Base-by-base conservation (phyloP, 2,797 vertebrate genomes). In the Hydrolagus colliei region DNA sequence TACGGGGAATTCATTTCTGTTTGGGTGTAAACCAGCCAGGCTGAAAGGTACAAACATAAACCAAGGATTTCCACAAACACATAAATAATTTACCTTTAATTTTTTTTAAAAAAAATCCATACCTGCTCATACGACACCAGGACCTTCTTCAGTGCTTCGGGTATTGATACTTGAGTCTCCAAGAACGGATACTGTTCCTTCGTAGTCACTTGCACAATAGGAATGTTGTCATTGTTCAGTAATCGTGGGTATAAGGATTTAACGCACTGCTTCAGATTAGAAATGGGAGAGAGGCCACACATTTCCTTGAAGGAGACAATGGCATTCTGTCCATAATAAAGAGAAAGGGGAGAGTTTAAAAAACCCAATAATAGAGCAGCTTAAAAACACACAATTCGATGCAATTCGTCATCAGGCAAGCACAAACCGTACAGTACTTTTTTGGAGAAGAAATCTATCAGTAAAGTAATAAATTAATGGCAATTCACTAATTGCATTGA, bases 181-280 rank as follows among this genome's bases (percentile, higher is more conserved):
- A 99, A 92, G 88, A 93, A 95, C 0, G 98, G 98, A 88, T 97
- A 98, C 0, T 90, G 91, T 0, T 98, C 97, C 91, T 92, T 98
- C 90, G 97, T 93, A 89, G 93, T 93, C 88, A 99, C 96, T 62
- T 88, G 89, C 73, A 97, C 97, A 0, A 94, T 95, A 80, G 96
- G 94, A 0, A 88, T 4, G 14, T 92, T 96, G 87, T 98, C 97
- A 0, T 94, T 89, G 89, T 90, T 92, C 88, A 96, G 92, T 2
- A 99, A 95, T 71, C 98, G 92, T 0, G 97, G 95, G 87, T 96
- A 94, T 90, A 99, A 90, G 61, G 95, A 97, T 90, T 98, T 92
- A 90, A 99, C 97, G 93, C 97, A 99, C 93, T 99, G 97, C 91
- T 99, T 99, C 87, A 98, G 92, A 89, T 96, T 99, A 86, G 97